phyloP scores from a whole-genome alignment of 2,888 invertebrate species.

The Eilema sororculum region DNA sequence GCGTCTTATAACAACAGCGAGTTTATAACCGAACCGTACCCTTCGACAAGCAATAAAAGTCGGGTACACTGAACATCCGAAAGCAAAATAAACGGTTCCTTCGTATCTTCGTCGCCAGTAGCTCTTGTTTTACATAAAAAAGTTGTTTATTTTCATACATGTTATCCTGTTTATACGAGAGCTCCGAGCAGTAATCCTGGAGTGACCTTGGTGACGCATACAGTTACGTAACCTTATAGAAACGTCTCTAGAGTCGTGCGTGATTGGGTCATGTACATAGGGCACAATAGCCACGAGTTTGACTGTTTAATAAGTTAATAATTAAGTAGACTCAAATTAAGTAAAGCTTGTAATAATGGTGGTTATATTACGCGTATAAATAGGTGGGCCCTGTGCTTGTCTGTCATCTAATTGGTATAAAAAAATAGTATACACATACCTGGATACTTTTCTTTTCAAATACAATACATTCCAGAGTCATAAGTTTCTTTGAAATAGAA shows the following conservation, averaged over 20 bases:
- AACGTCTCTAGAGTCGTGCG: not conserved
- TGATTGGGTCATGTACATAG: not conserved
- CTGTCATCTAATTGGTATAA: no score
- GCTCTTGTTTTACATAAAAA: not conserved
- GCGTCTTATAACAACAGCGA: not conserved
- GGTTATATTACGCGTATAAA: no score
- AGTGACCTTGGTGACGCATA: not conserved
- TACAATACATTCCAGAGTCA: no score
- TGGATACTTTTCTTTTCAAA: no score
- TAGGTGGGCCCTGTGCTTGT: no score
- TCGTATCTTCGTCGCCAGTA: conserved; percentile 5
- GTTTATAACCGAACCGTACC: not conserved
- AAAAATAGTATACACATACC: no score
- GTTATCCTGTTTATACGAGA: not conserved
- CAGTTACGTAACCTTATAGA: not conserved
- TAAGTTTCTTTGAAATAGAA: no score
- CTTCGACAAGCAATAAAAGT: conserved; percentile 6
- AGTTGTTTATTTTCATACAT: conserved; percentile 1
- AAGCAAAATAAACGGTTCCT: conserved; percentile 1
- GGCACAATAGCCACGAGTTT: not conserved
- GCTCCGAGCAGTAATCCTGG: not conserved
- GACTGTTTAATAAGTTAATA: not conserved
- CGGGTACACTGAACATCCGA: not conserved
- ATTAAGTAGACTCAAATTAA: not conserved
- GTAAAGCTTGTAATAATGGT: no score